phyloP scores from a whole-genome alignment of 1,140 invertebrate genomes.

The Pachyrhynchus sulphureomaculatus region DNA sequence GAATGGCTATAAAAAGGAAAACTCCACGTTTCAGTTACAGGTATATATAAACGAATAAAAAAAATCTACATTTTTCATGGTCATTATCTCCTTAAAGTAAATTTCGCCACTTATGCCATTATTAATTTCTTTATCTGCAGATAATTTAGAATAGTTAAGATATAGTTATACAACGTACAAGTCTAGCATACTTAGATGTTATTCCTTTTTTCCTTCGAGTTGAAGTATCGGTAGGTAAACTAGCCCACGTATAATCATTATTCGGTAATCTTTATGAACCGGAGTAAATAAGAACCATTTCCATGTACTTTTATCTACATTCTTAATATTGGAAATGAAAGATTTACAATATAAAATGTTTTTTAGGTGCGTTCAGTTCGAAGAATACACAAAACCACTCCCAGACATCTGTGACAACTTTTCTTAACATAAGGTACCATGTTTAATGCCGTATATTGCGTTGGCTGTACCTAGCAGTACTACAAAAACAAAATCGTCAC shows the following conservation, averaged over 20 bases:
- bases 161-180: too few species aligned
- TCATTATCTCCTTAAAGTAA: too few species aligned
- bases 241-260: slow-evolving; percentile 23
- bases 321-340: slow-evolving; percentile 29
- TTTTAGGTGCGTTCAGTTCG: slow-evolving; percentile 26
- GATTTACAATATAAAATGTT: slow-evolving; percentile 30
- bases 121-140: too few species aligned
- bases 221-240: too few species aligned
- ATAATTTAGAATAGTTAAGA: too few species aligned
- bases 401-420: slow-evolving; percentile 30
- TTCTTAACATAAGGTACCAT: slow-evolving; percentile 29
- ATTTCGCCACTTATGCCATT: too few species aligned
- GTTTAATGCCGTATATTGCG: slow-evolving; percentile 22
- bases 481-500: slow-evolving; percentile 32
- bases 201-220: too few species aligned
- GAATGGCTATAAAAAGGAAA: too few species aligned
- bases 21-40: too few species aligned
- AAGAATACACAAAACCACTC: slow-evolving; percentile 26
- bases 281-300: slow-evolving; percentile 30
- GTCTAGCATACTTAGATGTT: too few species aligned
- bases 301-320: slow-evolving; percentile 32
- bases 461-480: slow-evolving; percentile 19
- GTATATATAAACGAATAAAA: too few species aligned
- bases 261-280: slow-evolving; percentile 27
- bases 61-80: too few species aligned